Conservation (phyloP, 2,797 vertebrate genomes). For the Trachurus trachurus region DNA sequence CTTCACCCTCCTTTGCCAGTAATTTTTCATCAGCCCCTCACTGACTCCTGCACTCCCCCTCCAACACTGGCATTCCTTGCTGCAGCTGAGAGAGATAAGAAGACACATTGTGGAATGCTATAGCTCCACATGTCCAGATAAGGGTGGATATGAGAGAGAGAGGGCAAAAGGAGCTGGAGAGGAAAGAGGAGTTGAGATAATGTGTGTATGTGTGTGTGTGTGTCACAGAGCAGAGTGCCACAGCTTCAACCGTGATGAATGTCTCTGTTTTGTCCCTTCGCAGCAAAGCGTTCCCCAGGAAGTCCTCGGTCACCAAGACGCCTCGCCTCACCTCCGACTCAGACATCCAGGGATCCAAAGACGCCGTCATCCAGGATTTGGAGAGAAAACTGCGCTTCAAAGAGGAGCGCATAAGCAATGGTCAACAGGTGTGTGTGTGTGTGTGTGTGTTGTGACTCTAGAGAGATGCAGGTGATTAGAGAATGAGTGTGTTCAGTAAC, state of each 20-base stretch:
- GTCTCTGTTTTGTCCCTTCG: constrained; percentile 31
- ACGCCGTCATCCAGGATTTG: constrained; percentile 98
- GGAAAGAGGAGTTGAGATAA: constrained; percentile 33
- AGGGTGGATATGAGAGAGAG: constrained; percentile 34
- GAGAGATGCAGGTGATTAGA: constrained; percentile 21
- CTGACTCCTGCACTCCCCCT: constrained; percentile 44
- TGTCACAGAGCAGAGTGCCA: background rate
- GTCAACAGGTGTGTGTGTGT: constrained; percentile 84
- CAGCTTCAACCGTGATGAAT: constrained; percentile 1
- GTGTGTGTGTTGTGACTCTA: constrained; percentile 21
- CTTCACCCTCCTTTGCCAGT: constrained; percentile 56
- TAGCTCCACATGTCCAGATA: constrained; percentile 72
- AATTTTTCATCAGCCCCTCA: constrained; percentile 66
- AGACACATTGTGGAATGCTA: constrained; percentile 72
- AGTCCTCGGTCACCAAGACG: constrained; percentile 84
- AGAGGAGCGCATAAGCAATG: constrained; percentile 96
- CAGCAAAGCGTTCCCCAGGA: constrained; percentile 83
- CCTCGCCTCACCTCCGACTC: constrained; percentile 92
- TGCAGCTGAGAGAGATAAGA: constrained; percentile 74
- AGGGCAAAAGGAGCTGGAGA: background rate
- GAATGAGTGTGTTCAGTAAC: constrained; percentile 54
- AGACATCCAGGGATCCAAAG: constrained; percentile 98
- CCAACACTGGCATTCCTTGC: constrained; percentile 74
- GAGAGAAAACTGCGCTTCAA: constrained; percentile 98
- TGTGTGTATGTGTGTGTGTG: background rate